Base-by-base conservation (phyloP, 92 coral and sea anemone species). In the Palythoa grandis region DNA sequence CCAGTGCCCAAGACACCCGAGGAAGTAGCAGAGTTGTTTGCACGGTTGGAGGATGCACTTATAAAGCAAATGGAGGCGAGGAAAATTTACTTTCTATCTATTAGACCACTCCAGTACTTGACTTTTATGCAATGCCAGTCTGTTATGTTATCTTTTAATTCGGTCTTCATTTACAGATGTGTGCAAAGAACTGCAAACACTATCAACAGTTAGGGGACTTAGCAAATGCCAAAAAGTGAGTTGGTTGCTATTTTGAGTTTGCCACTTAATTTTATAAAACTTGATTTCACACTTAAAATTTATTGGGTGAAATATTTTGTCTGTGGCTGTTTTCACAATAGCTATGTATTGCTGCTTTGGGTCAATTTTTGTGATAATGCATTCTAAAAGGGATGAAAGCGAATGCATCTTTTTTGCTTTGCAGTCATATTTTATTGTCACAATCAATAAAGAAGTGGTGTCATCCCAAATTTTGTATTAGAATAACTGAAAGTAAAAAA, bases 1-100 rank as follows among this genome's bases (percentile, higher is more conserved):
- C 94, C 99, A 11, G 90, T 87, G 24, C 95, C 94, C 24, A 91
- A 86, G 24, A 87, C 92, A 68, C 95, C 98, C 75, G 96, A 93
- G 66, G 98, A 96, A 83, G 89, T 71, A 40, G 83, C 95, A 25
- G 98, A 94, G 66, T 83, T 95, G 67, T 96, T 91, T 84, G 93
- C 99, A n/a, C 88, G 98, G 67, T 93, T 96, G n/a, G 99, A 96
- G 69, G 96, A 95, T 87, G 89, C 96, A 25, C 93, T 96, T 20
- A 96, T 91, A 65, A 92, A 95, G 70, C 99, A 96, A 84, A 92
- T 93, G 66, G 98, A 96, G 98, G 98, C 94, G 23, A 39, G 82
- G 9, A 65, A 71, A 22, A 3, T 4, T 19, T 19, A 19, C 7
- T 2, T 19, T 65, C 11, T 29, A 29, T 17, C 60, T 58, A 15